Evolutionary conservation across 2,113 vertebrate species (phyloP).

Genomic region (Circaetus gallicus): DNA sequence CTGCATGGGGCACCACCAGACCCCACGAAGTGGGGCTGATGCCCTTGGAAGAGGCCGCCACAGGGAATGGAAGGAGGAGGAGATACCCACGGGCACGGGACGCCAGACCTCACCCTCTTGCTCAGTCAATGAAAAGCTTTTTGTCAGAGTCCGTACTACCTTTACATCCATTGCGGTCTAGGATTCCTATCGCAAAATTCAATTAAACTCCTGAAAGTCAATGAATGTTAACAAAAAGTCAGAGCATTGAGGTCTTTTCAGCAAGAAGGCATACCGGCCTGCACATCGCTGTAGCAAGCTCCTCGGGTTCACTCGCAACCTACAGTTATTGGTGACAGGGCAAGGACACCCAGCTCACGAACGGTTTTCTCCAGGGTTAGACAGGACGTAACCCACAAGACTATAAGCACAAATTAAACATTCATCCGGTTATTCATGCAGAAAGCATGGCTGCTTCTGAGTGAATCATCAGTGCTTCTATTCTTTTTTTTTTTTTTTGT

Average conservation of each 20-base stretch:
- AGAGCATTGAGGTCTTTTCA: not conserved
- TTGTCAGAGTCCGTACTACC: too few relatives aligned
- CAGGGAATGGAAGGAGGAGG: not conserved
- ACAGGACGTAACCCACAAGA: not conserved
- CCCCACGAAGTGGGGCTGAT: too few relatives aligned
- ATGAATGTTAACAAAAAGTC: not conserved
- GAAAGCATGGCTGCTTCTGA: not conserved
- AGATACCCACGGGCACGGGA: fast-evolving
- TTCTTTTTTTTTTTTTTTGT: not conserved
- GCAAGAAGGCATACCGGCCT: not conserved
- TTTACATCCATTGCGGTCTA: not conserved
- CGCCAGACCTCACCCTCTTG: too few relatives aligned
- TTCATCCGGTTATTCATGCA: not conserved
- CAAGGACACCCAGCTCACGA: not conserved
- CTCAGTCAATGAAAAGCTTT: not conserved
- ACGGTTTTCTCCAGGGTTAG: not conserved
- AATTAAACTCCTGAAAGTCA: not conserved
- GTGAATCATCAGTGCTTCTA: not conserved
- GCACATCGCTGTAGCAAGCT: not conserved
- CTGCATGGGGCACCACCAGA: not conserved
- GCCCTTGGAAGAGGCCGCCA: not conserved
- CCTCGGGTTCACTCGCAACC: not conserved
- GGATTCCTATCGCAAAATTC: not conserved
- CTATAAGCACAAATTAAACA: too few relatives aligned
- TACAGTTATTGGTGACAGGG: not conserved